Base-by-base conservation (phyloP, 2,797 vertebrate genomes). In the Pseudopleuronectes americanus region DNA sequence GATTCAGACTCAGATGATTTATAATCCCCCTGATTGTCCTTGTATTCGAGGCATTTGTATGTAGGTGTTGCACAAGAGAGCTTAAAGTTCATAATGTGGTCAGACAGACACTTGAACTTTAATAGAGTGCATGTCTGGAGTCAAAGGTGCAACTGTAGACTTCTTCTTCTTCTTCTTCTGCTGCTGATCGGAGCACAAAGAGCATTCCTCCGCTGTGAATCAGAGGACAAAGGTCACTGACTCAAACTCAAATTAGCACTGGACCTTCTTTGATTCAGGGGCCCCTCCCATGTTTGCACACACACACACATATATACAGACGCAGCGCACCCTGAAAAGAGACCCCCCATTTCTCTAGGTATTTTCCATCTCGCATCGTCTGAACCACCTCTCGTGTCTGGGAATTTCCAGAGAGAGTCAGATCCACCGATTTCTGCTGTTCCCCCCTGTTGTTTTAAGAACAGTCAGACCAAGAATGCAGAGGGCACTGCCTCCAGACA, bases 141-240 rank as follows among this genome's bases (percentile, higher is more conserved):
- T 86, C 79, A 81, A 88, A 86, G 77, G 80, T 77, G 56, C 19
- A 19, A 68, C 65, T 71, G 47, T 74, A 60, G 75, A 69, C 57
- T 55, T 57, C 64, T 74, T 73, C 28, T 33, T 55, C 31, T 33
- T 55, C 38, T 57, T 57, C 12, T 55, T 56, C 64, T 74, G 73
- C 77, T 77, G 76, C 76, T 87, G 75, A 82, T 81, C 76, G 71
- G 67, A 86, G 54, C 87, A 92, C 85, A 92, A 92, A 91, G 72
- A 86, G 81, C 89, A 94, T 94, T 94, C 92, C 86, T 92, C 82
- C 65, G 84, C 83, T 74, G 84, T 93, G 93, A 94, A 81, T 92
- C 89, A 92, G 83, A 75, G 92, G 84, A 75, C 83, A 92, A 74
- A 90, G 92, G 89, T 93, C 90, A 87, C 83, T 36, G 77, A 91